Base-by-base conservation (phyloP, 2,113 vertebrate genomes). In the Tychaedon coryphoeus region DNA sequence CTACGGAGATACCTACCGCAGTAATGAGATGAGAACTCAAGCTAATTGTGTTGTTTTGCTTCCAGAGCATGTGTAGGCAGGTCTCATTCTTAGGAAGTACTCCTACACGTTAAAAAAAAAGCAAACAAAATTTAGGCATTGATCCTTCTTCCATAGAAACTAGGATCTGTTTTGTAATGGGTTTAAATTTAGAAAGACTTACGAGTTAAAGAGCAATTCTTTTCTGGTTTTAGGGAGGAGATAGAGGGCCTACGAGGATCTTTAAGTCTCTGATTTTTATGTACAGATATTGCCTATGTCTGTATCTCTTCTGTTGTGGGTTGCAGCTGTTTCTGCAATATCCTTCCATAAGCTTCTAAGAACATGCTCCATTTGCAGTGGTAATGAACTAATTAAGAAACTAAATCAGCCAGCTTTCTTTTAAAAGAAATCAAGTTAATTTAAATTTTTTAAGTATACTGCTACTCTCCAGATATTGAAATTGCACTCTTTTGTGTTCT, bases 381-480 rank as follows among this genome's bases (percentile, higher is more conserved):
- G 76, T 95, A 96, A 95, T 77, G 65, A 92, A 83, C 72, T 87
- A 94, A 97, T 88, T 95, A 94, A 74, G 75, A 83, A 92, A 90
- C 56, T 77, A 90, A 94, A 88, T 62, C 78, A 93, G 72, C 25
- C 65, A 57, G 86, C 29, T 86, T 88, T 92, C 82, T 94, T 86
- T 77, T 88, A 88, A 94, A 67, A 86, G 14, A 89, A 91, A 91
- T 84, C 65, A 53, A 94, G 94, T 91, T 67, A 90, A 90, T 93
- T 88, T 94, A 71, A 93, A 67, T 66, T 64, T 88, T 92, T 80
- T 18, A 88, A 93, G 84, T 51, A 77, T 47, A 67, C 71, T 76
- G 66, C 58, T 25, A 36, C 74, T 79, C 62, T 92, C 77, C 83
- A 77, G 80, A 67, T 92, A 86, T 8, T 91, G 88, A 92, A 90